Base-by-base conservation (phyloP, 1,140 invertebrate genomes). In the Ips nitidus region DNA sequence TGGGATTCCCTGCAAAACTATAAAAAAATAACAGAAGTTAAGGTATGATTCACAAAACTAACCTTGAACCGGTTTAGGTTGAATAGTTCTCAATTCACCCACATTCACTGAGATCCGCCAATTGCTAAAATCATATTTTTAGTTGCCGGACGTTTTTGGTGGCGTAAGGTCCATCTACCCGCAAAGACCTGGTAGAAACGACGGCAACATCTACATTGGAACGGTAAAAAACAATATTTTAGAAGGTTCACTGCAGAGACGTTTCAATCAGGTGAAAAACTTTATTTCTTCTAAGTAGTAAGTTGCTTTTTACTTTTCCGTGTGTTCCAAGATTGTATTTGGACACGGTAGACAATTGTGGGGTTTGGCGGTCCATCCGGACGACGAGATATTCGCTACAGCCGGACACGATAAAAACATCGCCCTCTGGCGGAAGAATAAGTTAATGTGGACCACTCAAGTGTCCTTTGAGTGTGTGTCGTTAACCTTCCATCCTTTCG, bases 1-100 rank as follows among this genome's bases (percentile, higher is more conserved):
- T 97, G 94, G 95, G 94, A 96, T 79, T 91, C 92, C 0, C 80
- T 93, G 52, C 91, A 94, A 77, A 95, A 94, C 80, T 97, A 94
- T 79, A 94, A 93, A 78, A 88, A 91, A 74, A 93, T 95, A 70
- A 93, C 92, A 1, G 93, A 95, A 76, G 91, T 92, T 40, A 93
- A 93, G 86, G 94, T 92, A 41, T n/a, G 58, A 47, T 52, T 38
- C 22, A 41, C 50, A 66, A n/a, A 39, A 37, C 36, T 64, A 22
- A n/a, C 22, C 22, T 52, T 52, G n/a, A 64, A 22, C 59, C 61
- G 36, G 2, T 56, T 39, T 4, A 37, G 38, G 2, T 6, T 37
- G 6, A 37, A 36, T 5, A 56, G 37, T 37, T 56, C 6, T n/a
- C 4, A 37, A 56, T 56, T 37, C 2, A 1, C n/a, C 37, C 22